A percentile compares a stretch with the other conserved stretches of the same genome.
Conservation (phyloP, 2,888 invertebrate genomes). For the Tipula lateralis region DNA sequence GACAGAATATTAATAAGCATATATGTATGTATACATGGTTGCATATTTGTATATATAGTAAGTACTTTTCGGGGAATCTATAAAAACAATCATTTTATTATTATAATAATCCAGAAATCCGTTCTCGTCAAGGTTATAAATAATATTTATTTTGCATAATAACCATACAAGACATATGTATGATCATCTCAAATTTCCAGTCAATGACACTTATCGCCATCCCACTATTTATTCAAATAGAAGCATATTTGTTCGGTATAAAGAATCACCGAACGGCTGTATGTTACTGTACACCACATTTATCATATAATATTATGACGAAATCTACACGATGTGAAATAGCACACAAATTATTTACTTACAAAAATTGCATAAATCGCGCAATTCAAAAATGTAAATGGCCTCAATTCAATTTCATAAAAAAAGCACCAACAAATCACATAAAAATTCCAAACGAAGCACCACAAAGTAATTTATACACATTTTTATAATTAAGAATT, state of each 20-base stretch:
- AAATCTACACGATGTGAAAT: background rate
- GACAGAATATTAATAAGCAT: background rate
- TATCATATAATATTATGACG: background rate
- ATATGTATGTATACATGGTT: too few species aligned
- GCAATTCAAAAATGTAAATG: constrained; percentile 8
- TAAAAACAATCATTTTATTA: background rate
- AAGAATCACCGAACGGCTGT: background rate
- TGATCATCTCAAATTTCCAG: background rate
- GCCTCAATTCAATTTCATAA: constrained; percentile 11
- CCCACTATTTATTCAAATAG: background rate
- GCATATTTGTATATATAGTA: background rate
- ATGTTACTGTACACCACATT: background rate
- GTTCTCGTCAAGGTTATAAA: background rate
- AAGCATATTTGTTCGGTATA: background rate
- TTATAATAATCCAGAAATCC: background rate
- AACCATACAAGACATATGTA: too few species aligned
- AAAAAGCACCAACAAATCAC: background rate
- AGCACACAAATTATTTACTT: background rate
- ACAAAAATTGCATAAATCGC: background rate
- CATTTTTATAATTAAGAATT: background rate
- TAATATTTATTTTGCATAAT: background rate
- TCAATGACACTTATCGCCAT: background rate
- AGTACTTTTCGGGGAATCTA: background rate
- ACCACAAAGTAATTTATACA: constrained; percentile 1
- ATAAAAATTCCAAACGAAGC: constrained; percentile 24